Base-by-base conservation (phyloP, 92 coral and sea anemone genomes). In the Montipora capitata region DNA sequence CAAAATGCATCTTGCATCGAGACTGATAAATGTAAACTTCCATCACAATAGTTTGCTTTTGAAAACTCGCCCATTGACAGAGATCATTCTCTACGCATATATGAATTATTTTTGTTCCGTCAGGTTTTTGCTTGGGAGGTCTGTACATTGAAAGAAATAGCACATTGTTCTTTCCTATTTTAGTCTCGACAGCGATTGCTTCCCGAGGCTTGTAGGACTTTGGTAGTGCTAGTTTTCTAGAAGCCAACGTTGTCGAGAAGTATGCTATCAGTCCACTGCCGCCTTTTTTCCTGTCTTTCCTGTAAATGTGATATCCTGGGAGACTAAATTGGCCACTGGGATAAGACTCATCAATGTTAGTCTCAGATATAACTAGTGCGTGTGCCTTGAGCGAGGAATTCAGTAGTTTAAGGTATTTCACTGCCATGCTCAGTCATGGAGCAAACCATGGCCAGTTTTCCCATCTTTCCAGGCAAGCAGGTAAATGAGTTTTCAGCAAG, bases 241-340 rank as follows among this genome's bases (percentile, higher is more conserved):
- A 82, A 40, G 78, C 79, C 66, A 82, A 20, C 5, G 78, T n/a
- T 66, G 79, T 2, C 4, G 87, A 82, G 61, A 82, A 82, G 61
- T 66, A 80, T 5, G 57, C 76, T 17, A 80, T 38, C 56, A 80
- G 51, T 14, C 85, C 85, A 6, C 87, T 79, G 11, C 78, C 68
- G 35, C 88, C 80, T 6, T 83, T 83, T 20, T 8, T 40, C 44
- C 79, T 57, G 78, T 83, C 88, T 73, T 73, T 83, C 5, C 80
- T 11, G 40, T 83, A 83, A 52, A 72, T 71, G 16, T 69, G 64
- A 14, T 56, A 83, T 49, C 88, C 78, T 16, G 9, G 40, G n/a
- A 81, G 35, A 43, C 8, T 66, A 20, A 81, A 81, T 59, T 81
- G 86, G 40, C 71, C 67, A 43, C 43, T 68, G 54, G 78, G 78